Evolutionary conservation across 2,797 vertebrate genomes (phyloP).

Genomic region (Parauchenoglanis punctatus): DNA sequence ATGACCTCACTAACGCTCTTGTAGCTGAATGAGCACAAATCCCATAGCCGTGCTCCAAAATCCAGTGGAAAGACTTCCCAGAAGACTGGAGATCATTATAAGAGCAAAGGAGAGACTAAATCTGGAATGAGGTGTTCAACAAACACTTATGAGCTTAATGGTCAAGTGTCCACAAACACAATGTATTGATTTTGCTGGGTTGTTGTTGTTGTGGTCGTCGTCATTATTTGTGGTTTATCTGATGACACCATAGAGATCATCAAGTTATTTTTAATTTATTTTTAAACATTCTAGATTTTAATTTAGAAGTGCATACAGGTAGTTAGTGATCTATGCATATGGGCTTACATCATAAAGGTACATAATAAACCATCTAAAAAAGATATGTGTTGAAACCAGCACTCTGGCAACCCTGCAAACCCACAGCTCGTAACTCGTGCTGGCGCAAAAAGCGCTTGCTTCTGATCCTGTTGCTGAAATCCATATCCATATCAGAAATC

Average conservation of each 20-base stretch:
- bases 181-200: no score
- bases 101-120: neutral
- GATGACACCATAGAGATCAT: neutral
- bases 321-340: neutral
- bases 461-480: conserved; percentile 21
- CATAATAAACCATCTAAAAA: neutral
- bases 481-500: conserved; percentile 19
- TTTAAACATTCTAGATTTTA: neutral
- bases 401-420: conserved; percentile 2
- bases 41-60: neutral
- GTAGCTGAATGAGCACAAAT: neutral
- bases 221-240: neutral
- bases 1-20: neutral
- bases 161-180: neutral
- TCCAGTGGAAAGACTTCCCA: neutral
- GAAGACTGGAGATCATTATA: neutral
- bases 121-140: neutral
- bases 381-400: neutral
- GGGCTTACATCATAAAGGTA: neutral
- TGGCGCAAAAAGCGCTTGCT: neutral
- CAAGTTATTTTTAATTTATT: neutral
- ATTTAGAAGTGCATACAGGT: neutral
- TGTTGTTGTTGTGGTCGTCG: neutral
- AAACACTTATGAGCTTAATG: neutral
- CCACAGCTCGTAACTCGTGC: neutral